Conservation (phyloP, 53 echinoderm and acorn worm species). For the Pentamera pediparva region DNA sequence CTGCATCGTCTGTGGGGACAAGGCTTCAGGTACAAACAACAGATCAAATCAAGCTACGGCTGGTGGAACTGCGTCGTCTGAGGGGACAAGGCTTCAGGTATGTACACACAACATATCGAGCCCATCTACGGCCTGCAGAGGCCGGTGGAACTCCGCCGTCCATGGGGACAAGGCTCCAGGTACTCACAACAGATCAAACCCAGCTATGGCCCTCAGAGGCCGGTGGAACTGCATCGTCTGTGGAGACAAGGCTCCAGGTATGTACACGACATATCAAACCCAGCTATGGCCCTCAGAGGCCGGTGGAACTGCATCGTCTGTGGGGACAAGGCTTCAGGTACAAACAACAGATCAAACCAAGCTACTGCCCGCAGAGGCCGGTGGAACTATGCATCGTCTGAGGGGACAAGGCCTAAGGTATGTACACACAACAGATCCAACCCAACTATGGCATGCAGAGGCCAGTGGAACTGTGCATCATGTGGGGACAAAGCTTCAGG, state of each 20-base stretch:
- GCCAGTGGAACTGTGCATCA: constrained; percentile 87
- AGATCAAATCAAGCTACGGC: constrained; percentile 64
- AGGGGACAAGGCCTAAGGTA: constrained; percentile 98
- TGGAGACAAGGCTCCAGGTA: constrained; percentile 98
- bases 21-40: constrained; percentile 95
- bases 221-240: constrained; percentile 99
- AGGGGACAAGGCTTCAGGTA: constrained; percentile 98
- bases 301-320: constrained; percentile 99
- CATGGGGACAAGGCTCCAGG: no score
- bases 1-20: constrained; percentile 95
- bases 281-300: no score
- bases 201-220: no score
- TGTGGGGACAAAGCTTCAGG: no score
- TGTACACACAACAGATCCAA: constrained; percentile 76
- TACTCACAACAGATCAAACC: no score
- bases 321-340: constrained; percentile 98
- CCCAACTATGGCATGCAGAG: constrained; percentile 47
- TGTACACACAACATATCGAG: constrained; percentile 75
- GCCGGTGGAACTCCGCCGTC: constrained; percentile 84
- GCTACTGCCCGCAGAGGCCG: no score
- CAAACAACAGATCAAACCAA: no score
- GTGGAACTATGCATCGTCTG: constrained; percentile 97
- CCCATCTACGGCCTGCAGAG: constrained; percentile 48
- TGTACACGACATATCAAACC: no score
- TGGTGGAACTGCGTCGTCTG: constrained; percentile 90